These are phyloP conservation scores for Physella acuta DNA, from an alignment of 1,140 invertebrate species.

Conservation along the genomic window DNA sequence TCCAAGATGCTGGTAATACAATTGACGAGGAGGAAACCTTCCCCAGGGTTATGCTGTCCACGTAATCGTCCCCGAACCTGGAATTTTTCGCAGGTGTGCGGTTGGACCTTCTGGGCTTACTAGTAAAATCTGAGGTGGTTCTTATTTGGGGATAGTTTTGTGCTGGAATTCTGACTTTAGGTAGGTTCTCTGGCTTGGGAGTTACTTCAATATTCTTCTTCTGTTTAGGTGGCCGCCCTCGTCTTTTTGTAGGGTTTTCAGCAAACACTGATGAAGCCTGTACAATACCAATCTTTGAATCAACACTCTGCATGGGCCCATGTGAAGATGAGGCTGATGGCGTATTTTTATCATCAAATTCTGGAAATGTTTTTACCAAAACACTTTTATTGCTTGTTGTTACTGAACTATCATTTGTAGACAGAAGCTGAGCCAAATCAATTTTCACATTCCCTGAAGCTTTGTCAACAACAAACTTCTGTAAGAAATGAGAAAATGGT, in stretches of 20 bases:
- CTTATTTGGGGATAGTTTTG: no score
- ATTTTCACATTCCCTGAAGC: constrained; percentile 17
- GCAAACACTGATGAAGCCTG: neutral
- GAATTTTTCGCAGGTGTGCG: constrained; percentile 15
- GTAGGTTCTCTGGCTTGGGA: no score
- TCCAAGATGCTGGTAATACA: constrained; percentile 5
- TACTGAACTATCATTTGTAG: neutral
- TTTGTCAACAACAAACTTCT: constrained; percentile 13
- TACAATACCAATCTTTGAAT: neutral
- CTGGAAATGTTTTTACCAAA: neutral
- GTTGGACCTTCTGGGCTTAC: constrained; percentile 7
- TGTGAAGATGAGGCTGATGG: neutral
- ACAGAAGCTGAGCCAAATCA: constrained; percentile 11
- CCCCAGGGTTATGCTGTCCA: constrained; percentile 6
- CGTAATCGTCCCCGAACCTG: constrained; percentile 20
- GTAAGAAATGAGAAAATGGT: constrained; percentile 22
- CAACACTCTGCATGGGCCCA: neutral
- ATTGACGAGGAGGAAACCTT: constrained; percentile 5
- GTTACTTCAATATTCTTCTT: no score
- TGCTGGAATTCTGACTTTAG: no score
- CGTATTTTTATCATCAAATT: neutral
- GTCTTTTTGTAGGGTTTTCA: neutral
- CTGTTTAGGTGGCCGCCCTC: constrained; percentile 7
- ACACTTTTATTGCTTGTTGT: neutral
- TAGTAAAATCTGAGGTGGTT: no score